phyloP scores from a whole-genome alignment of 2,113 vertebrate species.

The Lampris megalopsis region DNA sequence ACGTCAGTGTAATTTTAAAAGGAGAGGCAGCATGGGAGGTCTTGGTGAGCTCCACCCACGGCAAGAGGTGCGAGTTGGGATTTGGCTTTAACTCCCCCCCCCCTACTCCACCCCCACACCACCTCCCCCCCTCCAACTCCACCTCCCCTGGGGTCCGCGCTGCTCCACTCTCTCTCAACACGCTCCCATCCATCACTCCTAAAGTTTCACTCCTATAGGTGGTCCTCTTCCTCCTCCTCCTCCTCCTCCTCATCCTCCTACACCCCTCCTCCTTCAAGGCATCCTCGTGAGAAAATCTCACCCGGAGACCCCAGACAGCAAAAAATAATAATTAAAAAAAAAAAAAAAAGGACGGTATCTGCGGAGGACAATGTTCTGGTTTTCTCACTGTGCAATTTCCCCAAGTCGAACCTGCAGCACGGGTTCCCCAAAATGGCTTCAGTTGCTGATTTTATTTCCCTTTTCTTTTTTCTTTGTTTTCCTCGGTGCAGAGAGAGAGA shows the following conservation, averaged over 20 bases:
- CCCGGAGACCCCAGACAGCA: conserved; percentile 35
- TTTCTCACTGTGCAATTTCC: not conserved
- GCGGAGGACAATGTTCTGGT: not conserved
- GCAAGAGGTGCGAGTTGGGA: conserved; percentile 72
- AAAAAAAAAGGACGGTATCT: no score
- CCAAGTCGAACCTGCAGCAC: not conserved
- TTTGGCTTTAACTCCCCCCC: conserved; percentile 61
- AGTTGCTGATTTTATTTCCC: not conserved
- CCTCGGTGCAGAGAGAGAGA: conserved; percentile 3
- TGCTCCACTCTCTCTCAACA: conserved; percentile 68
- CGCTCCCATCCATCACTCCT: conserved; percentile 82
- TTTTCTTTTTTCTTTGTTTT: not conserved
- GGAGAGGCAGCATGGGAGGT: conserved; percentile 73
- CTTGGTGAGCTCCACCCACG: conserved; percentile 51
- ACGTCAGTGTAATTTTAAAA: conserved; percentile 52
- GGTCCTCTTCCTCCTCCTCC: conserved; percentile 67
- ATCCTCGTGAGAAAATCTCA: conserved; percentile 62
- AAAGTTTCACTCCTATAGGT: conserved; percentile 81
- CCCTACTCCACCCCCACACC: not conserved
- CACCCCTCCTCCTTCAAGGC: conserved; percentile 60
- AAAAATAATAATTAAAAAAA: not conserved
- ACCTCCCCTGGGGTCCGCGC: conserved; percentile 65
- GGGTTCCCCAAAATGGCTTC: not conserved
- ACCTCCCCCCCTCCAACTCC: conserved; percentile 58
- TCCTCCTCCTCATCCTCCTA: conserved; percentile 54